Evolutionary conservation across 2,888 invertebrate genomes (phyloP).

Genomic region (Ashinkailepas kermadecensis): DNA sequence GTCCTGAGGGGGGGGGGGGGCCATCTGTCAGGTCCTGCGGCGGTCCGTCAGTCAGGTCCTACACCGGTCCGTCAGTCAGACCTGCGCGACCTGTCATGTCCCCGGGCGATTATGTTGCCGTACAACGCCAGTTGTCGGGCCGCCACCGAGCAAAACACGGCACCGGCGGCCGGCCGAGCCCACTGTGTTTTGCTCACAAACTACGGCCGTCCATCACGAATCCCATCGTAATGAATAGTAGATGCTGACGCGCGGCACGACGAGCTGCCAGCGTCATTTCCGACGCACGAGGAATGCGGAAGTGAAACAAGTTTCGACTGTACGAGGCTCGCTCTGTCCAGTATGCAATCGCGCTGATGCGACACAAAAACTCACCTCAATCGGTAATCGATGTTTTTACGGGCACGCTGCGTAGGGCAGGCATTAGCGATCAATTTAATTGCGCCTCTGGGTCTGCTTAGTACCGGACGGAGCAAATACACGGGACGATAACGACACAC

Average conservation of each 20-base stretch:
- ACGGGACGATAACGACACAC: no score
- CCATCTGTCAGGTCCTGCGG: no score
- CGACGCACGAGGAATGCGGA: not conserved
- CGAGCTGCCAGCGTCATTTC: not conserved
- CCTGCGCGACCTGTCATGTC: not conserved
- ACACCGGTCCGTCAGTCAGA: no score
- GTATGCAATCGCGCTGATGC: not conserved
- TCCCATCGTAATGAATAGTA: slow-evolving; percentile 1
- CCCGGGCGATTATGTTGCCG: not conserved
- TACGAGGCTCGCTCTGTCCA: not conserved
- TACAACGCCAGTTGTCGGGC: no score
- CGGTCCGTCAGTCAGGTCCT: no score
- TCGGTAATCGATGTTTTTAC: not conserved
- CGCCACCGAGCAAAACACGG: no score
- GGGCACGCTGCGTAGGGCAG: no score
- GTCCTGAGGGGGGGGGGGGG: no score
- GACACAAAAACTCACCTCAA: not conserved
- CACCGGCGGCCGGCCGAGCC: no score
- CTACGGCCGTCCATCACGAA: slow-evolving; percentile 1
- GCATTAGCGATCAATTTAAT: no score
- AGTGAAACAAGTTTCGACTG: not conserved
- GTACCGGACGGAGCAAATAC: no score
- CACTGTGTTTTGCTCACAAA: slow-evolving; percentile 55
- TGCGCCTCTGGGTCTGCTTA: no score
- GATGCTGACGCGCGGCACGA: not conserved